Evolutionary conservation across 2,113 vertebrate genomes (phyloP).

Genomic region (Entomyzon cyanotis): DNA sequence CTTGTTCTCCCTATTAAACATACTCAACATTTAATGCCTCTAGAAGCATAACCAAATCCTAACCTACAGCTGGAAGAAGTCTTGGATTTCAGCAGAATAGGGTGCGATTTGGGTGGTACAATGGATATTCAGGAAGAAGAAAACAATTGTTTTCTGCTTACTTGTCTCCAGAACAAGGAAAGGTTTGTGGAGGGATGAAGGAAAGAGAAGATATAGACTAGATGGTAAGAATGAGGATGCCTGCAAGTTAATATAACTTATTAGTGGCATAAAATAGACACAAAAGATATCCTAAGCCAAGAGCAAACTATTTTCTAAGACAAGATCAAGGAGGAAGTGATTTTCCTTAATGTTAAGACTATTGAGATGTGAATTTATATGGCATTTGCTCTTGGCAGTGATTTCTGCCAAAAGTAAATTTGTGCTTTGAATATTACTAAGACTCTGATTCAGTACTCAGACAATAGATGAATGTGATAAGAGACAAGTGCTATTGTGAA

Average conservation of each 20-base stretch:
- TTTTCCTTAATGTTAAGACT: neutral
- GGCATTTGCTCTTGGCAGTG: neutral
- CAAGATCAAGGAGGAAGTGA: neutral
- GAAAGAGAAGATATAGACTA: neutral
- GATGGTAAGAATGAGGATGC: neutral
- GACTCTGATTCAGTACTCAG: neutral
- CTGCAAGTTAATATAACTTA: neutral
- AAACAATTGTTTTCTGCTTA: neutral
- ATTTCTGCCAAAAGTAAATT: neutral
- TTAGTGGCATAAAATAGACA: neutral
- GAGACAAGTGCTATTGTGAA: neutral
- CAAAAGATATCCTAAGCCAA: neutral
- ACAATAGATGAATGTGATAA: neutral
- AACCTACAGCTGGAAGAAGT: neutral
- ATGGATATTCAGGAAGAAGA: neutral
- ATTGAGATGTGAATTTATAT: neutral
- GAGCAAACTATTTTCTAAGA: neutral
- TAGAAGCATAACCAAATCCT: neutral
- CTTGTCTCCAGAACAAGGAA: neutral
- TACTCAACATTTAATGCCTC: neutral
- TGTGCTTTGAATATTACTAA: neutral
- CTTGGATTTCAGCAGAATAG: neutral
- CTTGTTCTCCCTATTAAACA: neutral
- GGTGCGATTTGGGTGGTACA: neutral
- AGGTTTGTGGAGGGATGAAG: neutral